Percentiles rank a stretch among this genome's conserved stretches.
These are phyloP conservation scores for Haemorhous mexicanus DNA, from an alignment of 2,113 vertebrate genomes.

Conservation along the genomic window DNA sequence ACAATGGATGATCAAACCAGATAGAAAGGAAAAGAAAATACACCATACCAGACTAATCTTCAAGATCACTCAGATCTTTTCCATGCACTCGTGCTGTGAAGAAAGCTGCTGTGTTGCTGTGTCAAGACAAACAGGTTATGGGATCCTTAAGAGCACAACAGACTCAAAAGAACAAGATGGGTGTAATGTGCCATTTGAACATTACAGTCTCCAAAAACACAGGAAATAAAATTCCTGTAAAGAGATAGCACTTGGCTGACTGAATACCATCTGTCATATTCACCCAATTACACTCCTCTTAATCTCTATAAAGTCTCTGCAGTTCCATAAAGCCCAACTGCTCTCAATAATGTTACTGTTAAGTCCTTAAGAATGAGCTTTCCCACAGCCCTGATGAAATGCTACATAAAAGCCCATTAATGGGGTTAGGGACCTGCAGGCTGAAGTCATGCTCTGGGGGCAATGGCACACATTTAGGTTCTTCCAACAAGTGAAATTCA, in stretches of 20 bases:
- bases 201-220: neutral
- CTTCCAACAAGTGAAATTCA: neutral
- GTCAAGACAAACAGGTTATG: neutral
- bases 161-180: neutral
- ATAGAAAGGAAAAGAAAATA: neutral
- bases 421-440: neutral
- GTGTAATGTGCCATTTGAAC: neutral
- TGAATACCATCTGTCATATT: constrained; percentile 16
- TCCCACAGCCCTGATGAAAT: neutral
- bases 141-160: neutral
- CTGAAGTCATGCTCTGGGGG: neutral
- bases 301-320: neutral
- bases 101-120: neutral
- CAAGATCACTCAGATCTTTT: neutral
- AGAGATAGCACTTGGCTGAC: neutral
- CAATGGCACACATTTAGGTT: neutral
- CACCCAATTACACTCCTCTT: constrained; percentile 6
- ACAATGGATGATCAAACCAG: neutral
- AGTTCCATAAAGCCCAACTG: neutral
- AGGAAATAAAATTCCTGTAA: constrained; percentile 17
- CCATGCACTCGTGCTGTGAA: neutral
- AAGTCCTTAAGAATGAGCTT: neutral
- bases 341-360: neutral
- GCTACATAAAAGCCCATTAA: neutral
- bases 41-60: neutral